A percentile compares a stretch with the other conserved stretches of the same genome.
Conservation (phyloP, 2,113 vertebrate genomes). For the Anarhynchus alexandrinus region DNA sequence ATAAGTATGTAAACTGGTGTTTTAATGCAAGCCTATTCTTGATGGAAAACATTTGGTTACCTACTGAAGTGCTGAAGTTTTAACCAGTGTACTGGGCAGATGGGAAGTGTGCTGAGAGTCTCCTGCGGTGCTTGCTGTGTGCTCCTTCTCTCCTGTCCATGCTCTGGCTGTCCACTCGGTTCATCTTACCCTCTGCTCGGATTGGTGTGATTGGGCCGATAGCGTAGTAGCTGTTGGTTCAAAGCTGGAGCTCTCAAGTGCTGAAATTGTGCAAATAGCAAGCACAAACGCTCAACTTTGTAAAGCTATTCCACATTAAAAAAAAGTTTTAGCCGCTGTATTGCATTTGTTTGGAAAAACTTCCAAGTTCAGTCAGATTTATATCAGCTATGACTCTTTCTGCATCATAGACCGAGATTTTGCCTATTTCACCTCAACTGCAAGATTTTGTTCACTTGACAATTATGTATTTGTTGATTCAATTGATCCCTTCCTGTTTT, state of each 20-base stretch:
- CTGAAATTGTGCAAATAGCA: not conserved
- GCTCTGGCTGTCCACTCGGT: fast-evolving
- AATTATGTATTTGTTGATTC: not conserved
- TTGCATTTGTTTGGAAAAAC: not conserved
- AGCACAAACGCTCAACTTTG: not conserved
- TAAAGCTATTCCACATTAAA: not conserved
- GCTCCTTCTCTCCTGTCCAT: not conserved
- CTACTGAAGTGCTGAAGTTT: not conserved
- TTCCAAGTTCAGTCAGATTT: not conserved
- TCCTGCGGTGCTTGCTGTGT: not conserved
- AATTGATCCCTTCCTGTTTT: not conserved
- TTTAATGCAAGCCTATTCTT: not conserved
- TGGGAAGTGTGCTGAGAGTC: not conserved
- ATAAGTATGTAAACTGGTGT: not conserved
- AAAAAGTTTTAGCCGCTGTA: not conserved
- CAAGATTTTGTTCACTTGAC: not conserved
- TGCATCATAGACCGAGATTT: not conserved
- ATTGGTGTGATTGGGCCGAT: fast-evolving
- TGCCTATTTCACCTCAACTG: not conserved
- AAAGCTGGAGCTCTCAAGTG: not conserved
- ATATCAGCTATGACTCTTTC: not conserved
- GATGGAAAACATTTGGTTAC: not conserved
- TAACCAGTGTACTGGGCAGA: fast-evolving
- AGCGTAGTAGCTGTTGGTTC: not conserved
- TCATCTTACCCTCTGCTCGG: not conserved